Evolutionary conservation across 1,140 invertebrate species (phyloP), one percentile per base, ranked within the genome.

Genomic region (Phymorhynchus buccinoides): DNA sequence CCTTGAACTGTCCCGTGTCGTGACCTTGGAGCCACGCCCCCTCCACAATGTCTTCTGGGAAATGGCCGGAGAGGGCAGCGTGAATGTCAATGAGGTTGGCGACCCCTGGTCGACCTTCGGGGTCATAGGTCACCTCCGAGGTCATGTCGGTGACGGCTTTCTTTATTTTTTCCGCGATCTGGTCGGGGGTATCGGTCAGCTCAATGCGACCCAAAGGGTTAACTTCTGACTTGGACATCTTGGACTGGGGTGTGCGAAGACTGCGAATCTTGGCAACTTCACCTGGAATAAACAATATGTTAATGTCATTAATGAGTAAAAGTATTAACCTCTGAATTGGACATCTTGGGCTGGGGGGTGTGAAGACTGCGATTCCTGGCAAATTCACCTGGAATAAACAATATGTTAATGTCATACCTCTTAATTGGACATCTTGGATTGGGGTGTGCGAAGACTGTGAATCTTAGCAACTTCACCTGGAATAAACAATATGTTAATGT

Each of bases 221-320:
- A 0, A 93, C 87, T 88, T 98, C 96, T 0, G 98, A 99, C 94
- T 99, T 99, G 9, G 98, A 99, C 99, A 99, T 99, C 94, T 99
- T 99, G 90, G 97, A 96, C 0, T 90, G 90, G 0, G 98, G 93
- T 73, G 91, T 87, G 30, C 89, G 48, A 2, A 93, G 85, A 87
- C 91, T 92, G 56, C 90, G 90, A 9, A 93, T 90, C 82, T 90
- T 89, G 18, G 89, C 44, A 14, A 88, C 81, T 32, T 91, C 88
- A 71, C 91, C 92, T 93, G 75, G 42, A 88, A n/a, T n/a, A n/a
- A n/a, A n/a, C n/a, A n/a, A n/a, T n/a, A n/a, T n/a, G n/a, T n/a
- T n/a, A n/a, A n/a, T n/a, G n/a, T n/a, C n/a, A n/a, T n/a, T n/a
- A n/a, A n/a, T n/a, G n/a, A n/a, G n/a, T n/a, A n/a, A n/a, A n/a